Evolutionary conservation across 2,888 invertebrate species (phyloP).

Genomic region (Pharmacophagus antenor): DNA sequence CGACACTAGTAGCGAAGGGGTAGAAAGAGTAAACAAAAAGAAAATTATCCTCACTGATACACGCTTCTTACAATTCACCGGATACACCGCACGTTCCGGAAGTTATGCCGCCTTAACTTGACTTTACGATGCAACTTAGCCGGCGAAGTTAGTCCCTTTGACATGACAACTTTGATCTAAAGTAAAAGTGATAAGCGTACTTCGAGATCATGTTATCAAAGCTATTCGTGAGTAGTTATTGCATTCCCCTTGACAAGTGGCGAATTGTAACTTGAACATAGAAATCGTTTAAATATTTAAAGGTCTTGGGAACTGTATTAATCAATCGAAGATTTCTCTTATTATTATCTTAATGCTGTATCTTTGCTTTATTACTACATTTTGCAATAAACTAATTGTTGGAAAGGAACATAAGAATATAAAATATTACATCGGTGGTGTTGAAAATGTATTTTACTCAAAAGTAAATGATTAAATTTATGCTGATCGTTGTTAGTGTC

Average conservation of each 20-base stretch:
- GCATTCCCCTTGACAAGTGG: background rate
- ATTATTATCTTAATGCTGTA: background rate
- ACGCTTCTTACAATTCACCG: background rate
- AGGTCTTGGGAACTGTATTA: too few relatives aligned
- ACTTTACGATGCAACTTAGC: slow-evolving; percentile 8
- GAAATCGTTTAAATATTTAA: background rate
- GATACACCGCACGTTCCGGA: background rate
- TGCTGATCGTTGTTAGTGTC: too few relatives aligned
- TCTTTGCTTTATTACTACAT: background rate
- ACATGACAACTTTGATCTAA: slow-evolving; percentile 4
- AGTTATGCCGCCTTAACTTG: background rate
- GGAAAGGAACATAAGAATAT: too few relatives aligned
- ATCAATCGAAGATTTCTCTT: background rate
- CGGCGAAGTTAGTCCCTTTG: slow-evolving; percentile 5
- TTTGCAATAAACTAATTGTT: too few relatives aligned
- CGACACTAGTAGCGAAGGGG: too few relatives aligned
- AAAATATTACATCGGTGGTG: too few relatives aligned
- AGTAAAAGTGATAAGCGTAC: slow-evolving; percentile 3
- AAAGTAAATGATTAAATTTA: too few relatives aligned
- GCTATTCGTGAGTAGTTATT: background rate
- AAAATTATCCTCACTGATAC: background rate
- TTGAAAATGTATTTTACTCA: too few relatives aligned
- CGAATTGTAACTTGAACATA: background rate
- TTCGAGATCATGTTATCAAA: background rate
- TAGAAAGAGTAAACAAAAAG: too few relatives aligned